A percentile compares a stretch with the other conserved stretches of the same genome.
These are phyloP conservation scores for Agrilus planipennis DNA, from an alignment of 1,140 invertebrate genomes.

Conservation along the genomic window DNA sequence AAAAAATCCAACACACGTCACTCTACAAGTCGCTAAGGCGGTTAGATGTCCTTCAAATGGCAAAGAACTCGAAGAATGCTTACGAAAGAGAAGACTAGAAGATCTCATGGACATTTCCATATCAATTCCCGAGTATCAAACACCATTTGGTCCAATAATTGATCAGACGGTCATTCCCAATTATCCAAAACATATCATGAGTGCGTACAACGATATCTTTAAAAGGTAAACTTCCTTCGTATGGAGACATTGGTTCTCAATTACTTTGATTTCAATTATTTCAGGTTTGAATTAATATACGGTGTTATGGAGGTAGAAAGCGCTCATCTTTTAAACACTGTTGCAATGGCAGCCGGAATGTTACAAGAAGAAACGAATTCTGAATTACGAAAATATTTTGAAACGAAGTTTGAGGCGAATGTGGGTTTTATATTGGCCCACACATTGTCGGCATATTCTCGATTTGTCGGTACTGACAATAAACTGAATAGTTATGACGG, in stretches of 20 bases:
- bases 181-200: slow-evolving; percentile 61
- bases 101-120: slow-evolving; percentile 57
- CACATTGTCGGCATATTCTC: slow-evolving; percentile 54
- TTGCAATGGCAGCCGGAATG: slow-evolving; percentile 68
- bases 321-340: slow-evolving; percentile 65
- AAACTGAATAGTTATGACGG: slow-evolving; percentile 49
- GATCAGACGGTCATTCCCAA: slow-evolving; percentile 74
- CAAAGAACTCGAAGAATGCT: slow-evolving; percentile 45
- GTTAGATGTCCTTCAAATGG: slow-evolving; percentile 56
- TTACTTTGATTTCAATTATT: slow-evolving; percentile 5
- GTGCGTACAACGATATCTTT: slow-evolving; percentile 55
- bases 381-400: slow-evolving; percentile 63
- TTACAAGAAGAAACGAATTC: slow-evolving; percentile 63
- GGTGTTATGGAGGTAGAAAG: slow-evolving; percentile 83
- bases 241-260: too few relatives aligned
- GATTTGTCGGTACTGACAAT: slow-evolving; percentile 33
- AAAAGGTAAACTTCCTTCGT: slow-evolving; percentile 50
- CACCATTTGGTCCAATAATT: slow-evolving; percentile 67
- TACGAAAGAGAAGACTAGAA: slow-evolving; percentile 43
- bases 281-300: slow-evolving; percentile 71
- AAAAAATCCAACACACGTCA: slow-evolving; percentile 64
- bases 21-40: slow-evolving; percentile 65
- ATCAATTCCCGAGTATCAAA: slow-evolving; percentile 45
- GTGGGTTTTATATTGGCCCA: slow-evolving; percentile 49
- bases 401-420: slow-evolving; percentile 48